Base-by-base conservation (phyloP, 2,797 vertebrate genomes). In the Rhinophrynus dorsalis region DNA sequence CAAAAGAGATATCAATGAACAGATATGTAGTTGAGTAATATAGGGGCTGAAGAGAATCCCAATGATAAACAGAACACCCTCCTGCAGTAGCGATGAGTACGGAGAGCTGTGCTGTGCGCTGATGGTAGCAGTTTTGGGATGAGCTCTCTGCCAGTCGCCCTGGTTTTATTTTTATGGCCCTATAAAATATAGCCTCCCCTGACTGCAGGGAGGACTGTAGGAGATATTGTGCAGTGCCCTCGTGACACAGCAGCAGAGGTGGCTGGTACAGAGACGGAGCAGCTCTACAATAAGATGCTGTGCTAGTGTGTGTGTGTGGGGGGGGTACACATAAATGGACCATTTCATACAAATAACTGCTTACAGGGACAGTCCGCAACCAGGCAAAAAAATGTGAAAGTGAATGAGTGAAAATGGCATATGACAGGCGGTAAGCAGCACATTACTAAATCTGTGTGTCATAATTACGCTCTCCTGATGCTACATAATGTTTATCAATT, bases 141-240 rank as follows among this genome's bases (percentile, higher is more conserved):
- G 5, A 48, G 21, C 10, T 23, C 45, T 5, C 21, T 12, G 45
- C 5, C 7, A 47, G 59, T 15, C 12, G n/a, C 13, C 45, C 45
- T 37, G 15, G 10, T n/a, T n/a, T n/a, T n/a, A n/a, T n/a, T n/a
- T 67, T 57, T 58, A 67, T 58, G 5, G 54, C 52, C 30, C 62
- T 29, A 67, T 57, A 67, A 48, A 48, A 65, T 9, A 15, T 37
- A 15, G 18, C 12, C n/a, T 12, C 8, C 18, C 44, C 30, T 23
- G n/a, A 44, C 62, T 29, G 48, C 48, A 65, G 62, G 29, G 48
- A 11, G 9, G 12, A 2, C 15, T 29, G 6, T 6, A 18, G 35
- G 33, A 23, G n/a, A 33, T 30, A 2, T 13, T 21, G 10, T 40
- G 12, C 50, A n/a, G 13, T 54, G 23, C 17, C 50, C 35, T 65